Base-by-base conservation (phyloP, 2,113 vertebrate genomes). In the Malurus elegans region DNA sequence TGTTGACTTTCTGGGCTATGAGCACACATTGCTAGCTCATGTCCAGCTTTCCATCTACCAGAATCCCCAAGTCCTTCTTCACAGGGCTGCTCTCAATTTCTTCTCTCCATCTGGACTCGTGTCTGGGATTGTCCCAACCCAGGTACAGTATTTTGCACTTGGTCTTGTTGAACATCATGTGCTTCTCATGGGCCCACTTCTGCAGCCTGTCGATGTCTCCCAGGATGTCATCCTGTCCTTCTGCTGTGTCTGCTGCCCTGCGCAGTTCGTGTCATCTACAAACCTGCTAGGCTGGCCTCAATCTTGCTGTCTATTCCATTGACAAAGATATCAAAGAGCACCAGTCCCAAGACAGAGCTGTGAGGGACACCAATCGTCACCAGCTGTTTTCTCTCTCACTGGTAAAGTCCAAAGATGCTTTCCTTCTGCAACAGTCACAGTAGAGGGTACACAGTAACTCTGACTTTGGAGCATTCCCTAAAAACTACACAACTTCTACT, bases 41-140 rank as follows among this genome's bases (percentile, higher is more conserved):
- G 10, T 36, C 21, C 51, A 80, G 58, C 50, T 88, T 65, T 7
- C 19, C 67, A 72, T 13, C 44, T 18, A 72, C 25, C 42, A 57
- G 31, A 36, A 64, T 15, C 8, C 34, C 12, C 17, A 72, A 34
- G 20, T 25, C 29, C n/a, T 51, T 60, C 18, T 54, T 29, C 48
- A 38, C 29, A 70, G 19, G 16, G 29, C 74, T 62, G 40, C n/a
- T 54, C 8, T 40, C 56, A 62, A 3, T 17, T 14, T 71, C 29
- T 31, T 20, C 17, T 48, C 57, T 7, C 3, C 0, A 1, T 32
- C 50, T 32, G 0, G 0, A 23, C 17, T 42, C 11, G 18, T 1
- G 1, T 34, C 31, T 44, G 42, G 17, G 42, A 36, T 50, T 79
- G 34, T 20, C 34, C n/a, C 3, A 3, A 54, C 13, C 24, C 29